Conservation (phyloP, 2,888 invertebrate species). For the Ypsolopha sequella region DNA sequence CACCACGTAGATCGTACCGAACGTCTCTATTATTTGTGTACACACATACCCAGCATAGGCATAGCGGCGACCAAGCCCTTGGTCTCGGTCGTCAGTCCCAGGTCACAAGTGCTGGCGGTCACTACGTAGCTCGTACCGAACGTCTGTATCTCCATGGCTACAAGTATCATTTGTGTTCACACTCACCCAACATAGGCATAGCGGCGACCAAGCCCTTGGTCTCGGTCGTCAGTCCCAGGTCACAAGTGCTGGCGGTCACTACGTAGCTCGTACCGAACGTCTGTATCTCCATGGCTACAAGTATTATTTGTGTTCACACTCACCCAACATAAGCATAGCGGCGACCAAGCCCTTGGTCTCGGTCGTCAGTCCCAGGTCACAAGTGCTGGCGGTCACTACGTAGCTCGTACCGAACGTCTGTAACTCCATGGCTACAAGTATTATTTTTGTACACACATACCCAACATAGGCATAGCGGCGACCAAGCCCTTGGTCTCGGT, state of each 20-base stretch:
- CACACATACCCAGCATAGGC: background rate
- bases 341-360: background rate
- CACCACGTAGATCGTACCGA: too few relatives aligned
- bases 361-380: background rate
- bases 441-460: background rate
- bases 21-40: too few relatives aligned
- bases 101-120: too few relatives aligned
- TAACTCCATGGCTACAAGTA: conserved; percentile 6
- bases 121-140: too few relatives aligned
- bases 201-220: background rate
- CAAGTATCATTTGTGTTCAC: background rate
- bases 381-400: too few relatives aligned
- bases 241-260: too few relatives aligned
- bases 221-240: background rate
- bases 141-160: background rate
- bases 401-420: too few relatives aligned
- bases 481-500: conserved; percentile 6
- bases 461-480: conserved; percentile 8
- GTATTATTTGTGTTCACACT: background rate
- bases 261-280: too few relatives aligned
- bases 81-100: background rate
- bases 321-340: background rate
- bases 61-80: background rate
- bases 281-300: background rate
- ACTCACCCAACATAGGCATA: background rate